Evolutionary conservation across 2,888 invertebrate species (phyloP).

Genomic region (Aphelenchoides bicaudatus): DNA sequence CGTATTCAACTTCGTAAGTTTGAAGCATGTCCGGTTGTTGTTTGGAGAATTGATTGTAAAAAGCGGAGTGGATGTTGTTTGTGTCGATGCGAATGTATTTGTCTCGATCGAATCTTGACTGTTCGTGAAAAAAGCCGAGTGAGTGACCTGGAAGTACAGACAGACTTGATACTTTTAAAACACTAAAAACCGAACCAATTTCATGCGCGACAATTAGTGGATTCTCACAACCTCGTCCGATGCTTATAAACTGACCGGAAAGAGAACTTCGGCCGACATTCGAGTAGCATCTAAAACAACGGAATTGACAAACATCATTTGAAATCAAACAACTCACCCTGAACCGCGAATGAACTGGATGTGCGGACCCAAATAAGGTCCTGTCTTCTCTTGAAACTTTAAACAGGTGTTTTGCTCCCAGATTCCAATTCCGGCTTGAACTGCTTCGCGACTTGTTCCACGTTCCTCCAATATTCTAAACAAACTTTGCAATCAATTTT

Average conservation of each 20-base stretch:
- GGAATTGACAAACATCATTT: not conserved
- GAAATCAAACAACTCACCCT: constrained; percentile 33
- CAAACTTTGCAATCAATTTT: too few relatives aligned
- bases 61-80: constrained; percentile 39
- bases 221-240: constrained; percentile 53
- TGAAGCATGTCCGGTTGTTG: constrained; percentile 36
- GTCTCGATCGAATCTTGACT: constrained; percentile 53
- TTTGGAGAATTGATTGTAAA: constrained; percentile 46
- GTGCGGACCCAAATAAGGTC: constrained; percentile 10
- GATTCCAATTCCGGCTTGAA: constrained; percentile 41
- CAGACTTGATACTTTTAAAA: not conserved
- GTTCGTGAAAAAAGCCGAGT: constrained; percentile 58
- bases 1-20: constrained; percentile 51
- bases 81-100: constrained; percentile 40
- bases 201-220: constrained; percentile 56
- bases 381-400: constrained; percentile 37
- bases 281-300: constrained; percentile 47
- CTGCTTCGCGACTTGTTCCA: constrained; percentile 40
- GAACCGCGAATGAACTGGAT: constrained; percentile 41
- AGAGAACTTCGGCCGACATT: constrained; percentile 41
- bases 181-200: constrained; percentile 38
- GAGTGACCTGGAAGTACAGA: constrained; percentile 46
- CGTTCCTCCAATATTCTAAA: constrained; percentile 41
- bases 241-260: constrained; percentile 43
- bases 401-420: constrained; percentile 52